phyloP scores from a whole-genome alignment of 2,113 vertebrate genomes.

The Chauna torquata region DNA sequence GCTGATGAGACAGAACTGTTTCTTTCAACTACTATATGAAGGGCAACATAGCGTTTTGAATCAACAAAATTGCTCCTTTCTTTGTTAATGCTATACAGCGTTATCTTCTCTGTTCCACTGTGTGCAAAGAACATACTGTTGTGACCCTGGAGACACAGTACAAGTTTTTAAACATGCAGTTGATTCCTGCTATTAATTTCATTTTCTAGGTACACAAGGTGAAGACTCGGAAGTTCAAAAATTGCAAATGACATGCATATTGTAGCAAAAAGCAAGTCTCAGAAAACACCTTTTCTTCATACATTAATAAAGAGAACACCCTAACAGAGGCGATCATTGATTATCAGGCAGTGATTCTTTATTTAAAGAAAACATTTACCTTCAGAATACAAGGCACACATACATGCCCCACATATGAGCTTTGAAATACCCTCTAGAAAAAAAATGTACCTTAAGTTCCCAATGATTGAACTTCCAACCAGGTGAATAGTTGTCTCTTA shows the following conservation, averaged over 20 bases:
- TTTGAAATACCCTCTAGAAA: background rate
- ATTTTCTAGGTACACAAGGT: background rate
- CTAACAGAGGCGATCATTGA: background rate
- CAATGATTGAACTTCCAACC: constrained; percentile 99
- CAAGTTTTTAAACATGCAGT: background rate
- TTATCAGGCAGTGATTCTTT: background rate
- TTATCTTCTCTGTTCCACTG: background rate
- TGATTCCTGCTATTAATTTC: background rate
- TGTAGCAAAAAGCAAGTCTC: background rate
- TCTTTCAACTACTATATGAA: background rate
- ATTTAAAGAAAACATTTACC: background rate
- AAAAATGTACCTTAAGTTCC: constrained; percentile 90
- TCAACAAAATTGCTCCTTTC: background rate
- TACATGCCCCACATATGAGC: background rate
- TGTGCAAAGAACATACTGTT: background rate
- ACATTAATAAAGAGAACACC: background rate
- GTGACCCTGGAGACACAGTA: background rate
- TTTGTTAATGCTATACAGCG: background rate
- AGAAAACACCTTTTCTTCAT: background rate
- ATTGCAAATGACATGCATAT: background rate
- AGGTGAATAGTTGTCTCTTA: constrained; percentile 96
- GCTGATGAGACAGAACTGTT: background rate
- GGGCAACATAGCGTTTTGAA: background rate
- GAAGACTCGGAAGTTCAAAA: background rate
- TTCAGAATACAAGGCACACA: background rate